A percentile compares a stretch with the other conserved stretches of the same genome.
Evolutionary conservation across 2,797 vertebrate genomes (phyloP).

Genomic region (Myotis myotis): DNA sequence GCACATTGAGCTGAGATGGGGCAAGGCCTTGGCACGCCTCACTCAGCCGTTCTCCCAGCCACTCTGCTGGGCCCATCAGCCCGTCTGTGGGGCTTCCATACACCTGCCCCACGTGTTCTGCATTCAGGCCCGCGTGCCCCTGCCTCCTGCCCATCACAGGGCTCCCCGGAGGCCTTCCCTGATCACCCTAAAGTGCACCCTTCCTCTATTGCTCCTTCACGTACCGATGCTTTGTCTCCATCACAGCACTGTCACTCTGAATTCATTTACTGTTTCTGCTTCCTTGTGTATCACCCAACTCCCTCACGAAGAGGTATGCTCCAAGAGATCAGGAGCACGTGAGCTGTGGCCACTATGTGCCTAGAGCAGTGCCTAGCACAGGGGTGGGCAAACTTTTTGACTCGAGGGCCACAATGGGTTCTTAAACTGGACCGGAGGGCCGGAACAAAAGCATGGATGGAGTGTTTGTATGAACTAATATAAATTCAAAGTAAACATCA

Average conservation of each 20-base stretch:
- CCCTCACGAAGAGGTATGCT: neutral
- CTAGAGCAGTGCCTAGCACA: neutral
- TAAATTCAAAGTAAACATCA: too few species aligned
- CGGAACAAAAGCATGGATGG: too few species aligned
- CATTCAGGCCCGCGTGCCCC: neutral
- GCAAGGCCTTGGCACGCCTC: neutral
- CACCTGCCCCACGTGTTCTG: too few species aligned
- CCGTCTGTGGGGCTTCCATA: neutral
- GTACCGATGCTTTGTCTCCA: neutral
- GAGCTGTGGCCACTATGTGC: neutral
- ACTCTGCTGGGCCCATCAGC: neutral
- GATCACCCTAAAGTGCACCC: too few species aligned
- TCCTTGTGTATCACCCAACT: neutral
- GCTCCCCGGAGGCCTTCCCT: neutral
- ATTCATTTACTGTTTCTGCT: neutral
- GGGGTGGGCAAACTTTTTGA: too few species aligned
- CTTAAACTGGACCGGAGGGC: too few species aligned
- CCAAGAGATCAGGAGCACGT: neutral
- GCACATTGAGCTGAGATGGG: neutral
- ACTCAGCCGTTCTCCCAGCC: neutral
- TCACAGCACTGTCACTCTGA: neutral
- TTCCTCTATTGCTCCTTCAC: neutral
- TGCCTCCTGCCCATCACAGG: neutral
- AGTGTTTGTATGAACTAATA: too few species aligned
- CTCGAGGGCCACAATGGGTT: too few species aligned